Percentiles rank a stretch among this genome's conserved stretches.
Evolutionary conservation across 2,888 invertebrate species (phyloP).

Genomic region (Cistogaster globosa): DNA sequence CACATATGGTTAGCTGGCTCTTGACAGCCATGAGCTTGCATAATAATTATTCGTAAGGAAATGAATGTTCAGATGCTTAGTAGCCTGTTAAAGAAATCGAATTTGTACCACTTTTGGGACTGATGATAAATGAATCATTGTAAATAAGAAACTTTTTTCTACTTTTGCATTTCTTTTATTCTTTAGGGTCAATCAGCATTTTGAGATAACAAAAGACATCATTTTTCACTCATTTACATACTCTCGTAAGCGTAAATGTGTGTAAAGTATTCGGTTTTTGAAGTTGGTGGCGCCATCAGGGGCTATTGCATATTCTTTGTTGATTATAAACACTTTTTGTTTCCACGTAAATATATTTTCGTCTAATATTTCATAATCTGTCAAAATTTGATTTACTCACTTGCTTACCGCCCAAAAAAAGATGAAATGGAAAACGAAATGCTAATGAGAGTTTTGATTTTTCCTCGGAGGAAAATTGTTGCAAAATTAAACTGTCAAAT

Average conservation of each 20-base stretch:
- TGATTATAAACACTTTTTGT: neutral
- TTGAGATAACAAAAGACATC: conserved; percentile 71
- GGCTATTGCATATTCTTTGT: neutral
- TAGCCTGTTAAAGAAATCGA: conserved; percentile 9
- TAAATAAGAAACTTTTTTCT: conserved; percentile 7
- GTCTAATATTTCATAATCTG: conserved; percentile 74
- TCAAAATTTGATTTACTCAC: conserved; percentile 81
- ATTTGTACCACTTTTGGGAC: conserved; percentile 71
- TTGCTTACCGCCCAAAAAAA: conserved; percentile 75
- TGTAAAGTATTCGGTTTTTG: neutral
- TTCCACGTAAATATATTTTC: conserved; percentile 15
- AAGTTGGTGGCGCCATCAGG: conserved; percentile 51
- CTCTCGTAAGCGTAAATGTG: conserved; percentile 1
- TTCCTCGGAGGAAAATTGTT: conserved; percentile 65
- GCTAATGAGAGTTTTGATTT: conserved; percentile 64
- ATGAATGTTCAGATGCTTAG: conserved; percentile 12
- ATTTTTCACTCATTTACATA: conserved; percentile 79
- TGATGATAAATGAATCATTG: conserved; percentile 77
- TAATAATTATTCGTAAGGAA: conserved; percentile 74
- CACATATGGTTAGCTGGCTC: conserved; percentile 54
- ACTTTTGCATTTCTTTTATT: neutral
- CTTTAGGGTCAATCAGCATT: neutral
- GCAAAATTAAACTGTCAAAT: conserved; percentile 66
- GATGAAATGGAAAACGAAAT: conserved; percentile 11
- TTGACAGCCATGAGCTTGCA: conserved; percentile 77